Percentiles rank a stretch among this genome's conserved stretches.
phyloP scores from a whole-genome alignment of 1,140 invertebrate species.

The Pseudomyrmex sp. region DNA sequence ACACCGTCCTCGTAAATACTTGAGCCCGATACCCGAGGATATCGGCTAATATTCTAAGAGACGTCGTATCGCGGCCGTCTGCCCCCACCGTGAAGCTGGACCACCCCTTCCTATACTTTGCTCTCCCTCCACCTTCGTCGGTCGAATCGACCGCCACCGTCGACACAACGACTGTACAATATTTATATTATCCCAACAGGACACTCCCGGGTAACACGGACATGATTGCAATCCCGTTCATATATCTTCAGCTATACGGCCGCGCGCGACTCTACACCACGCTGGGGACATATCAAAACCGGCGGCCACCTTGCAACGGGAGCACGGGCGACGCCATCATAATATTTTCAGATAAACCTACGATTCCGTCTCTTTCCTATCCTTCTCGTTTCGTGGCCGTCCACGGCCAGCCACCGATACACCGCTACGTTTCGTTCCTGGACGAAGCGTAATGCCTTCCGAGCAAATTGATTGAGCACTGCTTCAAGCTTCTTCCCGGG shows the following conservation, averaged over 20 bases:
- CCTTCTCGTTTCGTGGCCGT: slow-evolving; percentile 33
- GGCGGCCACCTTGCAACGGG: slow-evolving; percentile 72
- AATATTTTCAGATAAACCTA: slow-evolving; percentile 83
- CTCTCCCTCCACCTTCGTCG: slow-evolving; percentile 1
- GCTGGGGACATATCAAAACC: slow-evolving; percentile 83
- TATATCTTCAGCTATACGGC: slow-evolving; percentile 81
- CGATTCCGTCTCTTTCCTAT: slow-evolving; percentile 67
- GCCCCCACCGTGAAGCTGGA: slow-evolving; percentile 52
- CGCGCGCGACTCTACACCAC: slow-evolving; percentile 78
- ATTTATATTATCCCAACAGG: slow-evolving; percentile 85
- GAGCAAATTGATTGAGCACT: slow-evolving; percentile 60
- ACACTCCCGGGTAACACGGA: slow-evolving; percentile 81
- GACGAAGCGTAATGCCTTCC: slow-evolving; percentile 53
- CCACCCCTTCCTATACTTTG: slow-evolving; percentile 35
- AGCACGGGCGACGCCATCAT: slow-evolving; percentile 76
- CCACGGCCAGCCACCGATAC: slow-evolving; percentile 41
- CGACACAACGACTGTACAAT: slow-evolving; percentile 78
- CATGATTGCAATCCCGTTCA: slow-evolving; percentile 84
- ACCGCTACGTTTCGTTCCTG: slow-evolving; percentile 36
- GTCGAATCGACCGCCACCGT: slow-evolving; percentile 64
- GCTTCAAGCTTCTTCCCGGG: slow-evolving; percentile 51
- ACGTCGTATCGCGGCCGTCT: slow-evolving; percentile 60
- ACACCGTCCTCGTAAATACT: slow-evolving; percentile 76
- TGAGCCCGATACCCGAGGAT: slow-evolving; percentile 76
- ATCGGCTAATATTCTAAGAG: slow-evolving; percentile 79